Base-by-base conservation (phyloP, 2,797 vertebrate genomes). In the Pseudopleuronectes americanus region DNA sequence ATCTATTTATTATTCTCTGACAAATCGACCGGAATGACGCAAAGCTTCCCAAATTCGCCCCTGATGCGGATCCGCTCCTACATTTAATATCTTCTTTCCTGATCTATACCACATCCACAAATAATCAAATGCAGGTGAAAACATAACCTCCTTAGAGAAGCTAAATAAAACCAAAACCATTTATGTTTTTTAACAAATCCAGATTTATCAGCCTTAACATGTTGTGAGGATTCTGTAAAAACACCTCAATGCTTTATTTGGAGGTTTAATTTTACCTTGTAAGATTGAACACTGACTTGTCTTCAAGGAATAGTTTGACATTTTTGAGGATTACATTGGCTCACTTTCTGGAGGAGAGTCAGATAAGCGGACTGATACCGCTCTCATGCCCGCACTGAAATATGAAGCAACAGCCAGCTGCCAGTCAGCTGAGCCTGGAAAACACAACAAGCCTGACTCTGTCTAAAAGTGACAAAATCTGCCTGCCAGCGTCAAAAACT, bases 241-340 rank as follows among this genome's bases (percentile, higher is more conserved):
- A 31, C 23, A 51, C 17, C 5, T 9, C 22, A 52, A 41, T 26
- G 24, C 1, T 4, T 7, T 52, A 6, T 74, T 69, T 28, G 43
- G 33, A 51, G 48, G 48, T 53, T 73, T 59, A 33, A 55, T 67
- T 51, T 31, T 56, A 19, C 58, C 14, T 48, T 31, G 38, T 23
- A 57, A 64, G 70, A 60, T 2, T 58, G 16, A 64, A 45, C 43
- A 23, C 6, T 59, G 23, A 13, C 33, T 10, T 49, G 28, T 49
- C 13, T 67, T 33, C 10, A 47, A 62, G 6, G 17, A 64, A 65
- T 31, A 22, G 23, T 45, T 51, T 49, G n/a, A 38, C 28, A 28
- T 48, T 61, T 36, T 43, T 48, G 23, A 16, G 38, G 38, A 57
- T 57, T 38, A 38, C 4, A 6, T 13, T 38, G 4, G 26, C 26